phyloP scores from a whole-genome alignment of 1,140 invertebrate genomes.

The Theocolax elegans region DNA sequence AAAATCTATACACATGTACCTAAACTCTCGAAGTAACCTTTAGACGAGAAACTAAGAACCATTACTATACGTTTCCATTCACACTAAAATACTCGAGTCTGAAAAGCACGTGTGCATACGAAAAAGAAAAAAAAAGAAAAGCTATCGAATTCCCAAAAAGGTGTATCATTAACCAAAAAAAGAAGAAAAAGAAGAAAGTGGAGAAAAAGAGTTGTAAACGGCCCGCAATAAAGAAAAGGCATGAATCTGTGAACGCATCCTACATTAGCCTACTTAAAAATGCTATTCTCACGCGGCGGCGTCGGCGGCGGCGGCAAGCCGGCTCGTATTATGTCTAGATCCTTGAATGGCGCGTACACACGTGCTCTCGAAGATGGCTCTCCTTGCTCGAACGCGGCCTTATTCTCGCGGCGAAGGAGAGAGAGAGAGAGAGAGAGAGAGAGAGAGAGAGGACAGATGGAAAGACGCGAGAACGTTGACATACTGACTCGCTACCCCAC shows the following conservation, averaged over 20 bases:
- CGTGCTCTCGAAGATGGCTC: background rate
- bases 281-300: slow-evolving; percentile 13
- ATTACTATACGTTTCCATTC: too few relatives aligned
- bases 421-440: slow-evolving; percentile 15
- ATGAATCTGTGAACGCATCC: slow-evolving; percentile 18
- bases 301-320: too few relatives aligned
- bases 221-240: background rate
- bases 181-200: background rate
- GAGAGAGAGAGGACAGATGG: background rate
- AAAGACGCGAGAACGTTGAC: slow-evolving; percentile 64
- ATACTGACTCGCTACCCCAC: slow-evolving; percentile 69
- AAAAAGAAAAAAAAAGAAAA: background rate
- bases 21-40: too few relatives aligned
- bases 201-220: background rate
- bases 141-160: too few relatives aligned
- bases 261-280: slow-evolving; percentile 37
- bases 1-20: too few relatives aligned
- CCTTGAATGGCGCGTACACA: slow-evolving; percentile 19
- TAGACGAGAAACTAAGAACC: too few relatives aligned
- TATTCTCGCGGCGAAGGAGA: slow-evolving; percentile 54
- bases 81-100: too few relatives aligned
- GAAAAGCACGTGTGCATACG: too few relatives aligned
- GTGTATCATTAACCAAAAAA: too few relatives aligned
- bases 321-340: too few relatives aligned
- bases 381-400: slow-evolving; percentile 50